Percentiles rank a stretch among this genome's conserved stretches.
Conservation (phyloP, 92 coral and sea anemone genomes). For the Blastomussa wellsi region DNA sequence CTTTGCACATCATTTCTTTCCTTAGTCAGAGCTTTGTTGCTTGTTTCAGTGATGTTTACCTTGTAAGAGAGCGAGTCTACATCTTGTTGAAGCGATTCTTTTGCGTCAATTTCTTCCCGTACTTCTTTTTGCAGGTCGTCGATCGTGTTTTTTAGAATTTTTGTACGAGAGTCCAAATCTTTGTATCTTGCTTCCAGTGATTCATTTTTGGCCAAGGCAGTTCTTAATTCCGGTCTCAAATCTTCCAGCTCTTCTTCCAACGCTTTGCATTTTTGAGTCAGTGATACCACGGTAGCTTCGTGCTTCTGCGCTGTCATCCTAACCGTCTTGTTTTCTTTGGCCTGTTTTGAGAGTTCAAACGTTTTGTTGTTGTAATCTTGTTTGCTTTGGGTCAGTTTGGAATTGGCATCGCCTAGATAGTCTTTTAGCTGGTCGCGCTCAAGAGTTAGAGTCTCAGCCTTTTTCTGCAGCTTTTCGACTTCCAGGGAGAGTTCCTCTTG, state of each 20-base stretch:
- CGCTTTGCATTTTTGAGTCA: conserved; percentile 55
- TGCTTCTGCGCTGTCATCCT: conserved; percentile 73
- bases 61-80: conserved; percentile 68
- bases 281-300: conserved; percentile 54
- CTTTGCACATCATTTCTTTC: conserved; percentile 67
- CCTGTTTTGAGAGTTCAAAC: conserved; percentile 69
- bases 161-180: conserved; percentile 52
- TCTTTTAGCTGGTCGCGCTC: conserved; percentile 75
- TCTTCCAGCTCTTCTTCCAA: conserved; percentile 64
- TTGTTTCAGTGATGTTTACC: conserved; percentile 65
- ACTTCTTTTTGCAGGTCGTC: conserved; percentile 59
- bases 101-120: conserved; percentile 62
- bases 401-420: conserved; percentile 58
- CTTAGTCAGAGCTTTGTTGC: conserved; percentile 61
- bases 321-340: conserved; percentile 72
- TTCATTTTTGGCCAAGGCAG: conserved; percentile 63
- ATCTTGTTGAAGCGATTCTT: conserved; percentile 71
- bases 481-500: conserved; percentile 54
- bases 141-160: conserved; percentile 48
- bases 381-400: conserved; percentile 56
- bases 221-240: conserved; percentile 66
- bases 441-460: conserved; percentile 62
- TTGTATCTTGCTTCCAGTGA: conserved; percentile 61
- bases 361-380: conserved; percentile 58
- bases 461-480: conserved; percentile 65